Conservation (phyloP, 2,113 vertebrate species). For the Gracilinanus agilis region DNA sequence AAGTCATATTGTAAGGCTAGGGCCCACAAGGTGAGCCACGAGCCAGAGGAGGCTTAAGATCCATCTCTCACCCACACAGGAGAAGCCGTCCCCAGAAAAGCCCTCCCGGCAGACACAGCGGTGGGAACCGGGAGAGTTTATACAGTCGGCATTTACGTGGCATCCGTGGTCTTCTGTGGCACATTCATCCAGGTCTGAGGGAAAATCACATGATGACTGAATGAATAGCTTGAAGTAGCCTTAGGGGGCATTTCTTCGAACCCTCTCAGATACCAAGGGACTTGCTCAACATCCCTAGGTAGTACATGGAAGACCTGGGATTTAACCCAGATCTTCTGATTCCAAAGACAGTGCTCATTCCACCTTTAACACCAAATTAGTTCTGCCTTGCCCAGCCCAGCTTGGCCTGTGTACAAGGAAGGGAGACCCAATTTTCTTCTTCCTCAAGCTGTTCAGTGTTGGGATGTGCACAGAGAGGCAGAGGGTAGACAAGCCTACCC, state of each 20-base stretch:
- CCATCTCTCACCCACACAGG: conserved; percentile 88
- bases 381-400: background rate
- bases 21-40: background rate
- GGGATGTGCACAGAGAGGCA: background rate
- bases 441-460: background rate
- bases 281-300: background rate
- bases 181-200: conserved; percentile 93
- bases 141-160: conserved; percentile 91
- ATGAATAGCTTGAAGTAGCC: background rate
- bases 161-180: conserved; percentile 90
- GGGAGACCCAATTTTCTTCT: background rate
- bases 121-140: conserved; percentile 94
- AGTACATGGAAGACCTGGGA: background rate
- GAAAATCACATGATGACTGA: background rate
- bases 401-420: background rate
- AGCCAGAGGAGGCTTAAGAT: fast-evolving
- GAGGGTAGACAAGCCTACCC: background rate
- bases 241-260: background rate
- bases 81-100: conserved; percentile 92
- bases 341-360: background rate
- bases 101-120: conserved; percentile 92
- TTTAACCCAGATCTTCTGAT: background rate
- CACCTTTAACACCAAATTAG: background rate
- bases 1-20: background rate
- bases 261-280: background rate